Evolutionary conservation across 2,113 vertebrate genomes (phyloP).

Genomic region (Corapipo altera): DNA sequence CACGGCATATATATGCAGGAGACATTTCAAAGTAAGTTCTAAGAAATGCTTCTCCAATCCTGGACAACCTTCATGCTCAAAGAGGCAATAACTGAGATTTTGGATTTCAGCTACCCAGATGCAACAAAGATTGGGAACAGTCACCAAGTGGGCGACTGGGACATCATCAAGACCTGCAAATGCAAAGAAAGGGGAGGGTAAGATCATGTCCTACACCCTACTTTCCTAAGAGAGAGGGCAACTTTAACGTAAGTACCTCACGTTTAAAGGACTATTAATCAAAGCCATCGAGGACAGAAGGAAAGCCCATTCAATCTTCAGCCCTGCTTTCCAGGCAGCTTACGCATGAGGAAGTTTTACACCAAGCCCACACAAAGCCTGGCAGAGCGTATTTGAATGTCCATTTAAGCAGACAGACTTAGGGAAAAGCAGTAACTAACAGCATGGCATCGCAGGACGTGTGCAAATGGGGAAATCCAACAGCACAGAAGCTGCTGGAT

Average conservation of each 20-base stretch:
- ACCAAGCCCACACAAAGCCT: not conserved
- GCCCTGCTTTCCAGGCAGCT: not conserved
- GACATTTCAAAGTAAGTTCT: not conserved
- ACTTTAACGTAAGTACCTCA: not conserved
- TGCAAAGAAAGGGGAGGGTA: not conserved
- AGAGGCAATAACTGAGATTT: not conserved
- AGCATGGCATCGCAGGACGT: not conserved
- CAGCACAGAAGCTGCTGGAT: not conserved
- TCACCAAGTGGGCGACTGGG: not conserved
- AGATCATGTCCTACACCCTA: not conserved
- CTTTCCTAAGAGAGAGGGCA: not conserved
- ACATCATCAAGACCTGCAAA: not conserved
- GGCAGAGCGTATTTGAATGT: not conserved
- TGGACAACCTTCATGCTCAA: not conserved
- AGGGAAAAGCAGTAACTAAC: not conserved
- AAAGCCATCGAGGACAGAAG: not conserved
- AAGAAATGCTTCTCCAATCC: not conserved
- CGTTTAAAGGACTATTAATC: not conserved
- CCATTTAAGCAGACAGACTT: not conserved
- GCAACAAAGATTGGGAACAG: not conserved
- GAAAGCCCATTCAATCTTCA: not conserved
- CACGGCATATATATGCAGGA: not conserved
- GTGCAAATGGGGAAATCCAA: not conserved
- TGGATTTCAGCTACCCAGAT: not conserved
- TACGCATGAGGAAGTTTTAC: not conserved